Evolutionary conservation across 2,797 vertebrate species (phyloP), one percentile per base, ranked within the genome.

Genomic region (Aeoliscus strigatus): DNA sequence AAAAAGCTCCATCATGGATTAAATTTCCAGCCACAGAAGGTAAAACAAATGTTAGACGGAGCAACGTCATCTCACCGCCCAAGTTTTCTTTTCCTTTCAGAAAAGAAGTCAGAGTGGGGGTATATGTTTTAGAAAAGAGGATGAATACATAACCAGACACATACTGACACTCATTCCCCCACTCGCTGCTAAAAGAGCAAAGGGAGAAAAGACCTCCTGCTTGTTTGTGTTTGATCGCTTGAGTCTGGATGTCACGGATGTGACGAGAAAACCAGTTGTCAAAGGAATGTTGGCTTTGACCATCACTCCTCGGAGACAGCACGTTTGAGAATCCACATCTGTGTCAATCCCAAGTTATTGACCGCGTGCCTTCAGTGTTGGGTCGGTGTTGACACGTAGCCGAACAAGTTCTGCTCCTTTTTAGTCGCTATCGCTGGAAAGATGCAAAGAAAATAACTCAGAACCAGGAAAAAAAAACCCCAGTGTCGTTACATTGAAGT

Each of bases 231-330:
- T 11, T 15, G 33, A 51, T 55, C 48, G 35, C 53, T 54, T 69
- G 70, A 43, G 4, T 24, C n/a, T 18, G 46, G 55, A 71, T 60
- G 38, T 44, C 29, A 48, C 49, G 58, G 72, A 76, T 78, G 51
- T 50, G 54, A 82, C 73, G 69, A 73, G 62, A 80, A 81, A 70
- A 78, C 55, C 81, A 77, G 74, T 64, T 75, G 72, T 76, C 70
- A 73, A 23, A 70, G 26, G 49, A 39, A 57, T 59, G 43, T 54
- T 15, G 32, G 40, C 49, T 59, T 61, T 60, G 15, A 51, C 18
- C 32, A 65, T 27, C 42, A 52, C 64, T 64, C 54, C 55, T 9
- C 6, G 10, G 48, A 39, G 49, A 50, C 23, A 1, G 25, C 15
- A 33, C 38, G 41, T 41, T 45, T 17, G 8, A n/a, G n/a, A n/a